Conservation (phyloP, 1,140 invertebrate species). For the Aphidius gifuensis region DNA sequence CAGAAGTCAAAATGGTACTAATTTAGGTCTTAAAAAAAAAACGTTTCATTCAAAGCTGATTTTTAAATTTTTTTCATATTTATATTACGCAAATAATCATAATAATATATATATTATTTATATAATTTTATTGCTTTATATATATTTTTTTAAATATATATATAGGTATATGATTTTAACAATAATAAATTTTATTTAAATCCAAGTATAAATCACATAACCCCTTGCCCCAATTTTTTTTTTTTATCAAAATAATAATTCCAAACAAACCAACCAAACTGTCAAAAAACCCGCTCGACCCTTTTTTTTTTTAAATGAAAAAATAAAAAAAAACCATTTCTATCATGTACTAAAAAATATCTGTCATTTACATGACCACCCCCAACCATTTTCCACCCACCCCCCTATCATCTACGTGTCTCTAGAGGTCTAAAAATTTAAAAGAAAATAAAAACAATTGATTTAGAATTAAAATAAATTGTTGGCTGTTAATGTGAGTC, state of each 20-base stretch:
- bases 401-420: not conserved
- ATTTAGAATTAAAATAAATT: no score
- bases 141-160: not conserved
- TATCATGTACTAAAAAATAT: slow-evolving; percentile 16
- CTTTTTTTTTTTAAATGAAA: slow-evolving; percentile 12
- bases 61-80: slow-evolving; percentile 22
- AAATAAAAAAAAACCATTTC: slow-evolving; percentile 20
- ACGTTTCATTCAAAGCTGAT: slow-evolving; percentile 22
- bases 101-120: not conserved
- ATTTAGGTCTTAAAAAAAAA: slow-evolving; percentile 51
- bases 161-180: not conserved
- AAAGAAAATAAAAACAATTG: no score
- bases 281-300: no score
- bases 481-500: no score
- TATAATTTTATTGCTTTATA: not conserved
- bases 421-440: no score
- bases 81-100: no score
- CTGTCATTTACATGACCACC: slow-evolving; percentile 19
- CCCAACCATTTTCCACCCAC: not conserved
- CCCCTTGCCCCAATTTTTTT: no score
- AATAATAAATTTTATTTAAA: not conserved
- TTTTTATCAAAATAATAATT: no score
- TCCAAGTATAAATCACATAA: no score
- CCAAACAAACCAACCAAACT: no score
- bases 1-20: slow-evolving; percentile 98